phyloP scores from a whole-genome alignment of 2,113 vertebrate species.

The Apteryx mantelli region DNA sequence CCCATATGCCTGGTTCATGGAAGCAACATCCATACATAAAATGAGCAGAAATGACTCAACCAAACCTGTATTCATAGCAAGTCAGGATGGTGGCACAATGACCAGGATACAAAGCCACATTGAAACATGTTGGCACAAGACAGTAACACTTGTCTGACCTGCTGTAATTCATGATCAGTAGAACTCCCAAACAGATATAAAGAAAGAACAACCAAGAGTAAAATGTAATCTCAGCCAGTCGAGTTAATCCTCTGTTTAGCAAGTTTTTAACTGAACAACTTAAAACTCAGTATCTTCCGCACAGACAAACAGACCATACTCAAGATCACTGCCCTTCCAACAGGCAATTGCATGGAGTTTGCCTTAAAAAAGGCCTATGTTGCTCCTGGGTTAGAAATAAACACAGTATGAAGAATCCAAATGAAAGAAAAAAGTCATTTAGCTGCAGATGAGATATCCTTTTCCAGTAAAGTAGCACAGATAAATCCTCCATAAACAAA shows the following conservation, averaged over 20 bases:
- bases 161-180: not conserved
- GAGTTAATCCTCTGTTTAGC: not conserved
- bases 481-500: not conserved
- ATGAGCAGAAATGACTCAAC: not conserved
- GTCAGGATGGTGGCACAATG: not conserved
- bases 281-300: not conserved
- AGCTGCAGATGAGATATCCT: not conserved
- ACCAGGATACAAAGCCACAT: not conserved
- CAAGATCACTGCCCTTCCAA: not conserved
- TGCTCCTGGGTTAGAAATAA: not conserved
- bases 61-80: not conserved
- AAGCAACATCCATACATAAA: fast-evolving
- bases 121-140: not conserved
- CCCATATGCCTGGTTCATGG: not conserved
- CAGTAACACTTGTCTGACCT: not conserved
- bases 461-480: not conserved
- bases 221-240: not conserved
- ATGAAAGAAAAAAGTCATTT: not conserved
- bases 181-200: not conserved
- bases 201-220: not conserved
- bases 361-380: not conserved
- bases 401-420: not conserved
- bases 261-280: not conserved
- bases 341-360: not conserved
- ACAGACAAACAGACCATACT: not conserved